Percentiles rank a stretch among this genome's conserved stretches.
Conservation (phyloP, 2,888 invertebrate genomes). For the Rhagium mordax region DNA sequence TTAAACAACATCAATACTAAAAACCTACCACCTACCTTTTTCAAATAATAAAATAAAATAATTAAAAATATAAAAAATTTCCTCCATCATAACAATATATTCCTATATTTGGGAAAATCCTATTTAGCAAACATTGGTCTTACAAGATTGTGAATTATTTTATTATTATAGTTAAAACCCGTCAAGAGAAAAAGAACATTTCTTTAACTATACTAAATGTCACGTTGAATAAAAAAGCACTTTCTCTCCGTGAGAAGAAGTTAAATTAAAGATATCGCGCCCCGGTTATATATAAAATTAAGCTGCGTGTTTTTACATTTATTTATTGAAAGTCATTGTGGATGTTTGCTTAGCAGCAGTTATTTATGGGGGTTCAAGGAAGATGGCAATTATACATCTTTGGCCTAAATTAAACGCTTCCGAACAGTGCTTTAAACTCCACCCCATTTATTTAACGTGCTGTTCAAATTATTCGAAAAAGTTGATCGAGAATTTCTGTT, state of each 20-base stretch:
- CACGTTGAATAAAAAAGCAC: too few species aligned
- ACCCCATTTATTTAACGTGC: neutral
- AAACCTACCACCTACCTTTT: too few species aligned
- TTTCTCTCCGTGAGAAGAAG: neutral
- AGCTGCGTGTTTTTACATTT: neutral
- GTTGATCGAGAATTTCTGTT: neutral
- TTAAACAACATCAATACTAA: too few species aligned
- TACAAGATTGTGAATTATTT: too few species aligned
- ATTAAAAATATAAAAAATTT: too few species aligned
- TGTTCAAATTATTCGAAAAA: conserved; percentile 2
- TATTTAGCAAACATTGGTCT: too few species aligned
- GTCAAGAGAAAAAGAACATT: too few species aligned
- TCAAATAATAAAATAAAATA: too few species aligned
- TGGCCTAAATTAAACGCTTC: conserved; percentile 18
- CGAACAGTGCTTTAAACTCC: conserved; percentile 11
- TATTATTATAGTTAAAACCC: too few species aligned
- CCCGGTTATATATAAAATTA: neutral
- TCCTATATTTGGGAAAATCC: too few species aligned
- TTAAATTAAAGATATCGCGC: neutral
- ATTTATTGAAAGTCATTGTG: conserved; percentile 1
- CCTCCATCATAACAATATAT: too few species aligned
- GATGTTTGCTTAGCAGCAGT: conserved; percentile 12
- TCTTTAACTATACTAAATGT: too few species aligned
- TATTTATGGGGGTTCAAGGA: conserved; percentile 11
- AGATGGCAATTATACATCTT: conserved; percentile 19